Conservation (phyloP, 2,888 invertebrate species). For the Diarsia brunnea region DNA sequence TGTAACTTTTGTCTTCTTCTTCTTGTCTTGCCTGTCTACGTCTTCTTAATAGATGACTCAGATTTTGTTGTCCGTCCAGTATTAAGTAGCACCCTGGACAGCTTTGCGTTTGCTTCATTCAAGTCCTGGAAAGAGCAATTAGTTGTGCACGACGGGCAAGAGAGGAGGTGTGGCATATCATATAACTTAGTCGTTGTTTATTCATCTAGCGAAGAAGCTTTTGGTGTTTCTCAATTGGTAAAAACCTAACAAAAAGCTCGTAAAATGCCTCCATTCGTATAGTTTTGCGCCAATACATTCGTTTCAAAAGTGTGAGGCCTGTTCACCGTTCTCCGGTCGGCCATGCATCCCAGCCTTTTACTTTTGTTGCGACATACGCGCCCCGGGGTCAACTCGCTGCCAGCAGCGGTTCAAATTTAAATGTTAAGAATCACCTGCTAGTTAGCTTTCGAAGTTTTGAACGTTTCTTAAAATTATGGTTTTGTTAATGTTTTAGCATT, state of each 20-base stretch:
- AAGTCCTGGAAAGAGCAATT: no score
- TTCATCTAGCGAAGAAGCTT: neutral
- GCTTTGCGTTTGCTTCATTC: no score
- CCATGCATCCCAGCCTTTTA: conserved; percentile 80
- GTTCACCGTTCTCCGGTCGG: conserved; percentile 67
- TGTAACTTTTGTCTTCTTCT: no score
- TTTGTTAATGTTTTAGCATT: conserved; percentile 14
- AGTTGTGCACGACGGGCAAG: no score
- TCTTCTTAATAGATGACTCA: no score
- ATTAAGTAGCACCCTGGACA: no score
- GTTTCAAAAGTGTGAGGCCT: conserved; percentile 59
- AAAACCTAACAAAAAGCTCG: neutral
- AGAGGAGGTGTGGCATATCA: no score
- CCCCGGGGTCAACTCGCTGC: conserved; percentile 78
- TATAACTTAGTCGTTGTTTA: no score
- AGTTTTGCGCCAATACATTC: conserved; percentile 36
- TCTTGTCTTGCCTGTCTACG: no score
- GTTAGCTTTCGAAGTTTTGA: conserved; percentile 38
- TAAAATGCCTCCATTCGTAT: conserved; percentile 7
- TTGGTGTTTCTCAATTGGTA: no score
- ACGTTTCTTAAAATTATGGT: conserved; percentile 15
- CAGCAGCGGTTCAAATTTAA: conserved; percentile 74
- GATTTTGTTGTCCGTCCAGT: no score
- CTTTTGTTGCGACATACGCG: conserved; percentile 73
- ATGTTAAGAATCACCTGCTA: conserved; percentile 67